phyloP scores from a whole-genome alignment of 2,888 invertebrate species.

The Latheticus oryzae region DNA sequence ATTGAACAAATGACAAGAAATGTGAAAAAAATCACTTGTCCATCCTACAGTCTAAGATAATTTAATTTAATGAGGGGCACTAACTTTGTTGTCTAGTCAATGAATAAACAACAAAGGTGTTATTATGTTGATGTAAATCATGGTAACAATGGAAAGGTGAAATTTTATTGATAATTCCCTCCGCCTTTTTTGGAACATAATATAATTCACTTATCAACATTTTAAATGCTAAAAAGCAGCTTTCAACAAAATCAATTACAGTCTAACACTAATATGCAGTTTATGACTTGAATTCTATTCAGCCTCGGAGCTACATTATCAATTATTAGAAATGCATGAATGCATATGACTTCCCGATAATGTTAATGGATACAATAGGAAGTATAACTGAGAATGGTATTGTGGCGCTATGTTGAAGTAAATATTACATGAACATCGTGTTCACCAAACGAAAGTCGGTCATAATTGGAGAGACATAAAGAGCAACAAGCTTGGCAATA shows the following conservation, averaged over 20 bases:
- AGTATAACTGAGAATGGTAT: too few relatives aligned
- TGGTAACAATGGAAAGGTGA: constrained; percentile 6
- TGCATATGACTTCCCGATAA: too few relatives aligned
- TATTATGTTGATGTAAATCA: constrained; percentile 10
- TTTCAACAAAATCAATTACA: too few relatives aligned
- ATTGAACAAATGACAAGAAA: constrained; percentile 2
- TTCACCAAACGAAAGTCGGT: constrained; percentile 31
- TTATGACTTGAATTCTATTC: too few relatives aligned
- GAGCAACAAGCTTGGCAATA: constrained; percentile 43
- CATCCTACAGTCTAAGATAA: constrained; percentile 1
- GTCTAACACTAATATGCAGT: too few relatives aligned
- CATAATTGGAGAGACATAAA: constrained; percentile 35
- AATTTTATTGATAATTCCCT: constrained; percentile 11
- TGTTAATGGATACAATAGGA: too few relatives aligned
- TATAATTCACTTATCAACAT: too few relatives aligned
- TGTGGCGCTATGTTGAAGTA: constrained; percentile 10
- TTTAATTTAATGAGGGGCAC: constrained; percentile 21
- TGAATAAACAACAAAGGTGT: constrained; percentile 9
- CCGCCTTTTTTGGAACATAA: too few relatives aligned
- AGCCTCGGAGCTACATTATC: too few relatives aligned
- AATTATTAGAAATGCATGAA: too few relatives aligned
- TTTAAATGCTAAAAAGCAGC: too few relatives aligned
- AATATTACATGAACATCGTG: constrained; percentile 22
- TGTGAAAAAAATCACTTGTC: constrained; percentile 9
- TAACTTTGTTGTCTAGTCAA: background rate